Evolutionary conservation across 2,113 vertebrate genomes (phyloP).

Genomic region (Myrmecobius fasciatus): DNA sequence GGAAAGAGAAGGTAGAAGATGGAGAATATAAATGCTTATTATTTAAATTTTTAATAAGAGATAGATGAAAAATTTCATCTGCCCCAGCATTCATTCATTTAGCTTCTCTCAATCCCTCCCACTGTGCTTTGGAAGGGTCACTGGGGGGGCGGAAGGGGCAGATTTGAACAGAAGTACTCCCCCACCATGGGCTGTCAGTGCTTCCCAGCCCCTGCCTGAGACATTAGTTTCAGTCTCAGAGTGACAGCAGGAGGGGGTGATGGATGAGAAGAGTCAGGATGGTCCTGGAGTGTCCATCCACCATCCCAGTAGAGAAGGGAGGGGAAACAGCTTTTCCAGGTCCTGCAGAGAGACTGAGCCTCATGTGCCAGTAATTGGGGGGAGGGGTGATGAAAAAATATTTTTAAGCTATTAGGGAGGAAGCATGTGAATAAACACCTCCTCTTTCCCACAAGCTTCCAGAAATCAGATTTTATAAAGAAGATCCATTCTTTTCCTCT

Average conservation of each 20-base stretch:
- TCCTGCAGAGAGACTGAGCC: neutral
- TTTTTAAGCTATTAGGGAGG: neutral
- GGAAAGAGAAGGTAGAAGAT: neutral
- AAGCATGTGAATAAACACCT: neutral
- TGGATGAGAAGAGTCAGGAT: neutral
- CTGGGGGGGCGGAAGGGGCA: fast-evolving
- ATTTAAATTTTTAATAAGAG: neutral
- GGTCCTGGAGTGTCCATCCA: neutral
- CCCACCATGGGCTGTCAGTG: neutral
- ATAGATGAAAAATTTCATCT: neutral
- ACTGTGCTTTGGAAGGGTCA: neutral
- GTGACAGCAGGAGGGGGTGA: neutral
- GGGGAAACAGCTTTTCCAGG: neutral
- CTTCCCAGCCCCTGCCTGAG: neutral
- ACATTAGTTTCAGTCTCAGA: neutral
- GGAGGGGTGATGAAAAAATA: neutral
- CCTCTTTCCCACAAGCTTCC: neutral
- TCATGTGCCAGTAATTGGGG: neutral
- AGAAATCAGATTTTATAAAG: neutral
- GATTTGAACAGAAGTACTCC: neutral
- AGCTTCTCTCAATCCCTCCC: neutral
- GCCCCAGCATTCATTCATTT: neutral
- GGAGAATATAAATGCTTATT: neutral
- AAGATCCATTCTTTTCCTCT: neutral
- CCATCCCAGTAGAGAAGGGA: neutral